Conservation (phyloP, 2,797 vertebrate genomes). For the Onychomys torridus region DNA sequence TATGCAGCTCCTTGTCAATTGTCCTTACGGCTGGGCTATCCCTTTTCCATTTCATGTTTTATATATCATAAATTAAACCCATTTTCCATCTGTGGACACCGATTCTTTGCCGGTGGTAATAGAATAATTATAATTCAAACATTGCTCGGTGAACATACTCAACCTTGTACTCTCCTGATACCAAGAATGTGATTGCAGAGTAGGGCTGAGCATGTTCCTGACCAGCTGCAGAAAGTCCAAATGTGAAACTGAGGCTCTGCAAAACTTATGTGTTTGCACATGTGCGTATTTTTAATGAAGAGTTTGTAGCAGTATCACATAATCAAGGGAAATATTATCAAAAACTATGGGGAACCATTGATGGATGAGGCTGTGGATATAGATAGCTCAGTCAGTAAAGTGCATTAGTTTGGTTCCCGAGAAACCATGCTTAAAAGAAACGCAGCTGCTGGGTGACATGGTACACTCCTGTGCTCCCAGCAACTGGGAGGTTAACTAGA, state of each 20-base stretch:
- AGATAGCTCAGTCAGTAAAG: background rate
- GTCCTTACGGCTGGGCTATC: background rate
- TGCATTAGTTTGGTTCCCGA: background rate
- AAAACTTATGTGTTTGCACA: background rate
- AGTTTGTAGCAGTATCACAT: background rate
- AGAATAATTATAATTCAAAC: background rate
- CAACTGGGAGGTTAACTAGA: background rate
- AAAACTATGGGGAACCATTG: background rate
- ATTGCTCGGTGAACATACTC: background rate
- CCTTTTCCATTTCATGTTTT: background rate
- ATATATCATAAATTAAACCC: background rate
- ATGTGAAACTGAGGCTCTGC: background rate
- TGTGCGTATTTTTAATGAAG: background rate
- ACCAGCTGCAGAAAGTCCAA: background rate
- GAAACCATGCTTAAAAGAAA: no score
- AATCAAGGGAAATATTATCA: background rate
- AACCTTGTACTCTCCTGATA: background rate
- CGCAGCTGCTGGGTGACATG: rapidly evolving
- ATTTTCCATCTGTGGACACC: background rate
- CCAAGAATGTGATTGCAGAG: background rate
- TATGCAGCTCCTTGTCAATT: background rate
- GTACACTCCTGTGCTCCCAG: background rate
- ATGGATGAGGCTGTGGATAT: background rate
- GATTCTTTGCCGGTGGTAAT: background rate
- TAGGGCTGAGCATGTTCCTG: background rate